Evolutionary conservation across 2,797 vertebrate genomes (phyloP).

Genomic region (Sarcoramphus papa): DNA sequence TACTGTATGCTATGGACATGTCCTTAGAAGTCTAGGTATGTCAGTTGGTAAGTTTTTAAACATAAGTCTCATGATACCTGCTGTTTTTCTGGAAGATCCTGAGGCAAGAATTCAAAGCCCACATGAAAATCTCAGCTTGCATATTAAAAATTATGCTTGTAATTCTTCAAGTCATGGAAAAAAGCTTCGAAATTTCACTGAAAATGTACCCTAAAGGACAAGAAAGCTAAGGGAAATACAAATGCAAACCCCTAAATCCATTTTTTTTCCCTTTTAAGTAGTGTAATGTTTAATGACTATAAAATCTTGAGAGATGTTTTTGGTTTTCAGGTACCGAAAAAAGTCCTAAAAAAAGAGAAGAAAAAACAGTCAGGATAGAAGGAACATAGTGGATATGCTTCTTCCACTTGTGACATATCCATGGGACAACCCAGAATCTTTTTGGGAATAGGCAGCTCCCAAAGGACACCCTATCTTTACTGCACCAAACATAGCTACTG

Average conservation of each 20-base stretch:
- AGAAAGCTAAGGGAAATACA: neutral
- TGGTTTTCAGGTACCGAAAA: neutral
- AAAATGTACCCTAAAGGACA: neutral
- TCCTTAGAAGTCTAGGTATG: neutral
- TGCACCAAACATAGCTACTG: neutral
- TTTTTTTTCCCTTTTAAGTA: neutral
- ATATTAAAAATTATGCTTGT: neutral
- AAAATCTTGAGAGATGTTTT: neutral
- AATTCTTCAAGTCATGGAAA: neutral
- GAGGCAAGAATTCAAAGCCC: neutral
- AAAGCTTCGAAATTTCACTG: neutral
- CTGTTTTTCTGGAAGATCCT: neutral
- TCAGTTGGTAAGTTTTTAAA: neutral
- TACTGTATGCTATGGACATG: neutral
- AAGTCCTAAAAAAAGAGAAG: neutral
- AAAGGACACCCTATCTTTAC: neutral
- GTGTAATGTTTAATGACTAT: neutral
- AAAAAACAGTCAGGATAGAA: neutral
- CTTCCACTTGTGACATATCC: neutral
- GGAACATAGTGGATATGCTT: neutral
- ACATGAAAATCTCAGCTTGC: neutral
- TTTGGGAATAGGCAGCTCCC: neutral
- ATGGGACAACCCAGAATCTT: neutral
- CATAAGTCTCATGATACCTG: neutral
- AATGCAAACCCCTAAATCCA: accelerated